phyloP scores from a whole-genome alignment of 2,888 invertebrate species.

The Uloborus plumipes region DNA sequence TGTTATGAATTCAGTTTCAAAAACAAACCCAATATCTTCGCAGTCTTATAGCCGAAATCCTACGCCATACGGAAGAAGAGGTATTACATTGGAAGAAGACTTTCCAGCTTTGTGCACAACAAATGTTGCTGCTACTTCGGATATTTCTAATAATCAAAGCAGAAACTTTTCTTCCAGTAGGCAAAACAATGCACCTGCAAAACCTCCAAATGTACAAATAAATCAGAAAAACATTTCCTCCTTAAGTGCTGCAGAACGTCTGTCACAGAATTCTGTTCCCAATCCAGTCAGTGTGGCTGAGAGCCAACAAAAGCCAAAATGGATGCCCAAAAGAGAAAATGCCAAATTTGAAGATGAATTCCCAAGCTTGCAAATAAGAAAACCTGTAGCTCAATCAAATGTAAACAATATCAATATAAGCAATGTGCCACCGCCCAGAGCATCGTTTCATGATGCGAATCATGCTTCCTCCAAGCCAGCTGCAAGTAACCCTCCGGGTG shows the following conservation, averaged over 20 bases:
- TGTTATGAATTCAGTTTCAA: not conserved
- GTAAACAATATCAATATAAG: conserved; percentile 1
- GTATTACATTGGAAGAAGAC: conserved; percentile 60
- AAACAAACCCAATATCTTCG: conserved; percentile 9
- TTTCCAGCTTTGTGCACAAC: conserved; percentile 63
- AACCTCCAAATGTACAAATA: conserved; percentile 25
- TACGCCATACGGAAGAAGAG: not conserved
- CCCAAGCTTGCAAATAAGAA: conserved; percentile 34
- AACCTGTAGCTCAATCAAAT: not conserved
- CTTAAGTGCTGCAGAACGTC: not conserved
- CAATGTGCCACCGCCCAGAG: not conserved
- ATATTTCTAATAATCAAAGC: conserved; percentile 9
- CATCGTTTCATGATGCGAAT: not conserved
- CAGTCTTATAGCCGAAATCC: conserved; percentile 39
- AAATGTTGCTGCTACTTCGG: conserved; percentile 10
- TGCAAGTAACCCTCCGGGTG: not conserved
- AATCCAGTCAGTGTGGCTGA: not conserved
- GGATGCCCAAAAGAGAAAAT: conserved; percentile 29
- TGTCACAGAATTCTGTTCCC: not conserved
- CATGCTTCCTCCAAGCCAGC: conserved; percentile 1
- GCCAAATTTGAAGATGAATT: conserved; percentile 56
- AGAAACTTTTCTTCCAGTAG: conserved; percentile 42
- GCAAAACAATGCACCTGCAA: conserved; percentile 73
- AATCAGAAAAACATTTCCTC: conserved; percentile 9
- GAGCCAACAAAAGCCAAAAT: conserved; percentile 1